Evolutionary conservation across 2,888 invertebrate genomes (phyloP), one percentile per base, ranked within the genome.

Genomic region (Abscondita cerata): DNA sequence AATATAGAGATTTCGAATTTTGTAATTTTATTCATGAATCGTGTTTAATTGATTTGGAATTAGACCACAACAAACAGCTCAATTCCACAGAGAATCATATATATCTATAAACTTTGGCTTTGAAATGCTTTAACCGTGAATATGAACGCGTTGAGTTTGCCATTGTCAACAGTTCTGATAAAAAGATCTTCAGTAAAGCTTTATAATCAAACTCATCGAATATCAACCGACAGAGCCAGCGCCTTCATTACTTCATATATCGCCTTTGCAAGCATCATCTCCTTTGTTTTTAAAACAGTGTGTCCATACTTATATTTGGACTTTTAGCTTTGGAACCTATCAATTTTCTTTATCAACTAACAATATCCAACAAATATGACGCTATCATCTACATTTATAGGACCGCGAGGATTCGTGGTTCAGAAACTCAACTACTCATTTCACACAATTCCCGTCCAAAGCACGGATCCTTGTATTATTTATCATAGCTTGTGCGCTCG

Each of bases 381-480:
- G 18, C 44, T 44, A 44, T 44, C 16, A 18, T 16, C 11, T 44
- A 19, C 44, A 44, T 18, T 55, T 52, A 53, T 53, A 15, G 55
- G 46, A 62, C 62, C 60, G 46, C 65, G 53, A 65, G 47, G 59
- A 65, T 62, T 62, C 62, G 62, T 50, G 62, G 65, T 63, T 62
- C 44, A 48, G 53, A 55, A 52, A 56, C 36, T 56, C 38, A 52
- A 46, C 50, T 41, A 55, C 63, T 66, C 53, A 63, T 66, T 66
- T 66, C 58, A 53, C 57, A 63, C 66, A 63, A 66, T 66, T 66
- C 63, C 60, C 60, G 66, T 57, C 66, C 69, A 63, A 61, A 68
- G 67, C 71, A 71, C 72, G 70, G 71, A 74, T 70, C 65, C 63
- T 72, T 74, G 71, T 72, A 75, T 77, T 77, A 77, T 77, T 77